phyloP scores from a whole-genome alignment of 2,888 invertebrate genomes.

The Dorcus parallelipipedus region DNA sequence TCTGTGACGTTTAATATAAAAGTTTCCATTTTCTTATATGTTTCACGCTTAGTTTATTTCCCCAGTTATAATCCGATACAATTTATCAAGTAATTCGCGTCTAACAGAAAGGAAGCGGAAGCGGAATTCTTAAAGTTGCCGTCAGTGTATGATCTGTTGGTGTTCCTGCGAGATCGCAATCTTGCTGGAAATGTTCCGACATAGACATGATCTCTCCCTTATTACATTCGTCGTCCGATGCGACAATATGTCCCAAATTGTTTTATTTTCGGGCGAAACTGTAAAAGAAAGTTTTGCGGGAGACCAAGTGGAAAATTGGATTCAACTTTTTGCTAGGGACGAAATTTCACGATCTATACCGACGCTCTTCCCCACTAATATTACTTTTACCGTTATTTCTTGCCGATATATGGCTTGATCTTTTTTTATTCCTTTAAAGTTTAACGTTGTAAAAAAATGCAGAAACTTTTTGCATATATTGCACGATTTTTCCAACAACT shows the following conservation, averaged over 20 bases:
- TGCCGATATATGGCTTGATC: not conserved
- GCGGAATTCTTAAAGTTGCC: not conserved
- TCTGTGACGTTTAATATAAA: too few species aligned
- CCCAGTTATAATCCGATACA: not conserved
- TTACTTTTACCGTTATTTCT: slow-evolving; percentile 1
- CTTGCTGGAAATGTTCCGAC: not conserved
- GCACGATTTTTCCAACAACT: too few species aligned
- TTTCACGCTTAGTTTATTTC: too few species aligned
- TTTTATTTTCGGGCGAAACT: slow-evolving; percentile 42
- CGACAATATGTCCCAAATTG: slow-evolving; percentile 44
- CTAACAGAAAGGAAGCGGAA: not conserved
- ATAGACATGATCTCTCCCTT: slow-evolving; percentile 1
- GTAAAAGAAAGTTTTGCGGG: slow-evolving; percentile 43
- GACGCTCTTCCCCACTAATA: slow-evolving; percentile 3
- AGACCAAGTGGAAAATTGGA: slow-evolving; percentile 45
- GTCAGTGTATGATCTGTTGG: not conserved
- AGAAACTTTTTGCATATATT: too few species aligned
- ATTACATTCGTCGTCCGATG: slow-evolving; percentile 27
- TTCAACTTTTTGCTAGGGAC: slow-evolving; percentile 38
- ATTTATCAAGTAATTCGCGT: not conserved
- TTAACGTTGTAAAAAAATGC: not conserved
- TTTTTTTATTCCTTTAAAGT: not conserved
- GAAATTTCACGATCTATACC: slow-evolving; percentile 4
- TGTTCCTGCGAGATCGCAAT: not conserved
- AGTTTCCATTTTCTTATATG: too few species aligned